Base-by-base conservation (phyloP, 2,888 invertebrate genomes). In the Epinotia demarniana region DNA sequence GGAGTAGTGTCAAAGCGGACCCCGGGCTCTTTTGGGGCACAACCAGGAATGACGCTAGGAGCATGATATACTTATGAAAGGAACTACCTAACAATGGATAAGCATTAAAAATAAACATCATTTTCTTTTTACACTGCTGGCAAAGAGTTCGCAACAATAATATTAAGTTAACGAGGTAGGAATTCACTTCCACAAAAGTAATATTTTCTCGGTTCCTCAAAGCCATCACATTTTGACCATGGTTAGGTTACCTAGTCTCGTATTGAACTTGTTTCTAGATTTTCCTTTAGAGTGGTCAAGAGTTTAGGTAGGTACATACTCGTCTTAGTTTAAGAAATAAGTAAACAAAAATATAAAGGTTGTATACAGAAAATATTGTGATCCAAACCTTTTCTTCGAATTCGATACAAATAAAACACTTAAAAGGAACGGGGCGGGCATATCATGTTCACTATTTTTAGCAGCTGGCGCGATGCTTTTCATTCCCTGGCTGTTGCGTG, bases 361-460 rank as follows among this genome's bases (percentile, higher is more conserved):
- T 49, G 16, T 49, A 5, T 49, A 49, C 16, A 49, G 49, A 49
- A 13, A 53, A 53, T 8, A 53, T 49, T 3, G 16, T 11, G 49
- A 27, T 23, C 8, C 23, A 49, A 64, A 64, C 23, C 13, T 27
- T 27, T 27, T 27, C 23, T 27, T 27, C 23, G 23, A 27, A 74
- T 74, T 70, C 70, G 58, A 58, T 58, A 73, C 68, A 68, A 75
- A 75, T 71, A 71, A 70, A 70, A 71, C 64, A 70, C 75, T 75
- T 66, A 66, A 74, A 73, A 70, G 60, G 58, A 70, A 70, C 69
- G 63, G 75, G 64, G 64, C 64, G 75, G 70, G 70, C 64, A 66
- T 75, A 75, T 75, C 75, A 75, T 75, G 75, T 70, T 75, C 64
- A 75, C 75, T 75, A 66, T 75, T 75, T 75, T 75, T 70, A 71